Base-by-base conservation (phyloP, 2,888 invertebrate species). In the Arge pagana region DNA sequence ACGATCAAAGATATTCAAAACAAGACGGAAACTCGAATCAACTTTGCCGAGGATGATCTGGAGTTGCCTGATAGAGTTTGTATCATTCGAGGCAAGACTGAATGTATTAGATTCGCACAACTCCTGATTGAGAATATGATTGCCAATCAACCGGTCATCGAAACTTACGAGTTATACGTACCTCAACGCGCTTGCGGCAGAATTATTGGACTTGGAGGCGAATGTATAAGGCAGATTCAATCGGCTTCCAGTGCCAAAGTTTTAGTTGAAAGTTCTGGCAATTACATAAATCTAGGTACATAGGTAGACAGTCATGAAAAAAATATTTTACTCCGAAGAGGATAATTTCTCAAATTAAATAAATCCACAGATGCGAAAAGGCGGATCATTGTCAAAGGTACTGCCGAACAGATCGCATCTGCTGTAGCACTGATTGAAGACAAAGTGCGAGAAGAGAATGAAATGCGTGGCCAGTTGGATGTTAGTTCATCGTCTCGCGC, bases 201-300 rank as follows among this genome's bases (percentile, higher is more conserved):
- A 67, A 85, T 95, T 45, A 89, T 91, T 64, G 93, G 90, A 1
- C 78, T 84, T 42, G 84, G 85, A 45, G 92, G 91, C 1, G 87
- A 87, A 48, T 84, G 80, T 35, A 84, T 93, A 45, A 82, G 83
- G 43, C 81, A 85, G 37, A 89, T 95, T 50, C 85, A 85, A 53
- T 83, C 84, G 60, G 74, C 79, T 10, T 89, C 92, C 7, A 85
- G 88, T 53, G 89, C 93, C 0, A 88, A 87, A 60, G 79, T 92
- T 2, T 84, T 81, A 57, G 71, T 90, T n/a, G 81, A 82, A 58
- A 78, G 19, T 18, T 4, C 35, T 3, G 48, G 24, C 15, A 15
- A n/a, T 11, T 39, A 41, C 6, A 33, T 28, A 16, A 56, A 62
- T 54, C 57, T 55, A 31, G 54, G 70, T 71, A 60, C 4, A 61